phyloP scores from a whole-genome alignment of 2,113 vertebrate species.

The Psettodes erumei region DNA sequence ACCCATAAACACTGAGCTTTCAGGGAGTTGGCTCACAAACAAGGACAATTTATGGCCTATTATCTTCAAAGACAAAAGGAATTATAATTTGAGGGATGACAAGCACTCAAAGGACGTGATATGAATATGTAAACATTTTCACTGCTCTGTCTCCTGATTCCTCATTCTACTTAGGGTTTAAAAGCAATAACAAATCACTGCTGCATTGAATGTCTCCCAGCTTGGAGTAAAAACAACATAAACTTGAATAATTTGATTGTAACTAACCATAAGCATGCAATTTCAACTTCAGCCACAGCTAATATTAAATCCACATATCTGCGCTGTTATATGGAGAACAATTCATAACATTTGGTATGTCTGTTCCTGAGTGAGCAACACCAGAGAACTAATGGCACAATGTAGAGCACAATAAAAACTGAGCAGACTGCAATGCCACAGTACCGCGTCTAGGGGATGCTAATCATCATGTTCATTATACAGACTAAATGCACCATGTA shows the following conservation, averaged over 20 bases:
- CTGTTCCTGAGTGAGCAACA: slow-evolving; percentile 39
- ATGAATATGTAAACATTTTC: slow-evolving; percentile 79
- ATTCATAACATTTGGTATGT: slow-evolving; percentile 34
- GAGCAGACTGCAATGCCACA: slow-evolving; percentile 60
- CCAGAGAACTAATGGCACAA: slow-evolving; percentile 27
- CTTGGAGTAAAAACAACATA: slow-evolving; percentile 53
- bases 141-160: slow-evolving; percentile 51
- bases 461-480: slow-evolving; percentile 70
- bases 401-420: slow-evolving; percentile 8
- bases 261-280: slow-evolving; percentile 59
- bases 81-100: slow-evolving; percentile 82
- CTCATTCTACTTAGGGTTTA: slow-evolving; percentile 56
- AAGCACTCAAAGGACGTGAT: slow-evolving; percentile 75
- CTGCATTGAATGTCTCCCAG: slow-evolving; percentile 46
- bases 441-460: slow-evolving; percentile 79
- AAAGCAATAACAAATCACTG: slow-evolving; percentile 70
- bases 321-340: slow-evolving; percentile 40
- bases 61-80: slow-evolving; percentile 83
- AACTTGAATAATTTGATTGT: slow-evolving; percentile 64
- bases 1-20: slow-evolving; percentile 80
- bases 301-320: slow-evolving; percentile 56
- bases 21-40: slow-evolving; percentile 79
- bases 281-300: slow-evolving; percentile 42
- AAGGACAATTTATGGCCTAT: slow-evolving; percentile 84
- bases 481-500: slow-evolving; percentile 47